Conservation (phyloP, 2,797 vertebrate species). For the Dendrocincla tyrannina region DNA sequence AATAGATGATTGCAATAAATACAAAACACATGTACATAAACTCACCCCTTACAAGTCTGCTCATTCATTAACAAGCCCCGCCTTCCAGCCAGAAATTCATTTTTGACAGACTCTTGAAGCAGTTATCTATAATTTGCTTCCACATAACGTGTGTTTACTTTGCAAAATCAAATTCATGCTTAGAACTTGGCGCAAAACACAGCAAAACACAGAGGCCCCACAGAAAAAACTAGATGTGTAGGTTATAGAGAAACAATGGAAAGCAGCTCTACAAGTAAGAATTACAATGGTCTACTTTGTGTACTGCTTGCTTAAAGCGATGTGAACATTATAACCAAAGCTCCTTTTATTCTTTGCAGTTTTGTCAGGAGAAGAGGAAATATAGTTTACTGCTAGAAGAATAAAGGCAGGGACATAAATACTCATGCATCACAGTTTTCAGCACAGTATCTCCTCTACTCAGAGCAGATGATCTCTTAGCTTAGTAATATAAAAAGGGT, state of each 20-base stretch:
- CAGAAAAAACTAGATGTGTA: not conserved
- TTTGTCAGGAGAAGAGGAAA: not conserved
- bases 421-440: not conserved
- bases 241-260: not conserved
- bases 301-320: not conserved
- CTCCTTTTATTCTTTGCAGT: not conserved
- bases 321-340: not conserved
- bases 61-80: not conserved
- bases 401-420: not conserved
- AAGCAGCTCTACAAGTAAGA: not conserved
- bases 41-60: not conserved
- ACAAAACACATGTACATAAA: not conserved
- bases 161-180: conserved; percentile 31
- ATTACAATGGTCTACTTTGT: not conserved
- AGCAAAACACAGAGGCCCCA: not conserved
- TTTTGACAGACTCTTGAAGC: conserved; percentile 30
- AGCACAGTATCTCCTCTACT: not conserved
- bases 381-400: not conserved
- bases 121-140: conserved; percentile 15
- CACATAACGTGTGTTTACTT: not conserved
- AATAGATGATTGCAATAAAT: not conserved
- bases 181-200: not conserved
- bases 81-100: not conserved
- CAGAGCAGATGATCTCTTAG: not conserved
- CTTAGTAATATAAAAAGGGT: not conserved